Evolutionary conservation across 2,888 invertebrate genomes (phyloP).

Genomic region (Dynastes grantii): DNA sequence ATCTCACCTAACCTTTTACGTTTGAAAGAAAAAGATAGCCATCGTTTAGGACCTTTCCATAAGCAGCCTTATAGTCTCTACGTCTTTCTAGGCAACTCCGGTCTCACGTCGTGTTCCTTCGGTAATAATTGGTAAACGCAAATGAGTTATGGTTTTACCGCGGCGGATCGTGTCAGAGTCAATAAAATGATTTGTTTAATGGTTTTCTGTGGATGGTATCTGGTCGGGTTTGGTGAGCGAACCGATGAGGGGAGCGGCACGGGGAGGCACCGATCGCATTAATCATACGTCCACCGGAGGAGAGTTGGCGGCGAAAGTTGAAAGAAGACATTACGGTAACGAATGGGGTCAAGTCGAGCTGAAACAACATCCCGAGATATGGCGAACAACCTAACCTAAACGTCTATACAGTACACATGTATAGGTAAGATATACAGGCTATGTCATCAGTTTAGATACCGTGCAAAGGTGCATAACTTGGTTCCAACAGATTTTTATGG

Average conservation of each 20-base stretch:
- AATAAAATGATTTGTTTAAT: conserved; percentile 64
- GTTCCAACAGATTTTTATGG: no score
- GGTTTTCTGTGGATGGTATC: conserved; percentile 61
- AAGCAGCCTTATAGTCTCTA: background rate
- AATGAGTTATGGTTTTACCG: conserved; percentile 53
- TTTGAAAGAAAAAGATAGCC: no score
- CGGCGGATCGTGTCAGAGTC: conserved; percentile 57
- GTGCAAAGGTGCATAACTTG: no score
- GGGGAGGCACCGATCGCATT: conserved; percentile 45
- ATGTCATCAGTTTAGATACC: no score
- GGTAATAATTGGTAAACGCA: conserved; percentile 44
- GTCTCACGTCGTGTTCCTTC: conserved; percentile 28
- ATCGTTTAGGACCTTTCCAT: no score
- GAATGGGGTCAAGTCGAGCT: conserved; percentile 71
- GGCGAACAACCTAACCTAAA: conserved; percentile 60
- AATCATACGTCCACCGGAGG: conserved; percentile 59
- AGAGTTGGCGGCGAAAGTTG: conserved; percentile 66
- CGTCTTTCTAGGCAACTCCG: background rate
- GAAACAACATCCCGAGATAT: conserved; percentile 69
- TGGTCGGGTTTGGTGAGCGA: conserved; percentile 52
- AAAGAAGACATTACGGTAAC: conserved; percentile 71
- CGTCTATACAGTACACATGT: conserved; percentile 34
- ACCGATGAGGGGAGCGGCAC: conserved; percentile 18
- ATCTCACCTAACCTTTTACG: no score
- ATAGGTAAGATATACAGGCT: conserved; percentile 20